Conservation (phyloP, 2,888 invertebrate species). For the Trichogramma evanescens region DNA sequence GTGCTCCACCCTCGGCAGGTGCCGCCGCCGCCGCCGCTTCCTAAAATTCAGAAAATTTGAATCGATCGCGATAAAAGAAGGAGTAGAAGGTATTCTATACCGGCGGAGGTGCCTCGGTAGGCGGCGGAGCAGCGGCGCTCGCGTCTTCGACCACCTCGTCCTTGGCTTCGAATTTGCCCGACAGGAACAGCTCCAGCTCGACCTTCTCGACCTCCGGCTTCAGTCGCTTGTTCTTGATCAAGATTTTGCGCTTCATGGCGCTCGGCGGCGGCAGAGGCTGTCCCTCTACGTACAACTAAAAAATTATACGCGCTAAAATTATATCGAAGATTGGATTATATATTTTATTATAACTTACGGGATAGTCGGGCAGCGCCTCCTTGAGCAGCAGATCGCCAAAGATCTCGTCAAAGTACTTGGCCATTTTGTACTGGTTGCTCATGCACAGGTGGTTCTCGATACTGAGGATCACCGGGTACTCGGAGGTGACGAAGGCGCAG, state of each 20-base stretch:
- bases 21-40: conserved; percentile 4
- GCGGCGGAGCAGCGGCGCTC: conserved; percentile 41
- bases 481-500: conserved; percentile 62
- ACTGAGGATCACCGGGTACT: conserved; percentile 62
- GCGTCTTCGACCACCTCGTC: conserved; percentile 52
- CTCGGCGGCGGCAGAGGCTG: conserved; percentile 59
- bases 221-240: conserved; percentile 63
- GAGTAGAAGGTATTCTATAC: conserved; percentile 23
- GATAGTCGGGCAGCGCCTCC: conserved; percentile 54
- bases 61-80: neutral
- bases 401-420: conserved; percentile 65
- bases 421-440: conserved; percentile 62
- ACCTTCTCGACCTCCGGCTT: conserved; percentile 65
- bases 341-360: conserved; percentile 45
- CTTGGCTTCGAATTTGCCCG: conserved; percentile 52
- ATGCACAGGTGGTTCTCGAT: conserved; percentile 65
- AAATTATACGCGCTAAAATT: neutral
- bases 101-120: conserved; percentile 36
- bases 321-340: neutral
- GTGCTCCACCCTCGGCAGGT: conserved; percentile 32
- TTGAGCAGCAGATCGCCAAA: conserved; percentile 60
- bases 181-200: conserved; percentile 51
- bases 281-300: conserved; percentile 49
- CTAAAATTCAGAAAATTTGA: neutral
- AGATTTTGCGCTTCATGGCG: conserved; percentile 58